Evolutionary conservation across 2,888 invertebrate species (phyloP), one percentile per base, ranked within the genome.

Genomic region (Graphium colonna): DNA sequence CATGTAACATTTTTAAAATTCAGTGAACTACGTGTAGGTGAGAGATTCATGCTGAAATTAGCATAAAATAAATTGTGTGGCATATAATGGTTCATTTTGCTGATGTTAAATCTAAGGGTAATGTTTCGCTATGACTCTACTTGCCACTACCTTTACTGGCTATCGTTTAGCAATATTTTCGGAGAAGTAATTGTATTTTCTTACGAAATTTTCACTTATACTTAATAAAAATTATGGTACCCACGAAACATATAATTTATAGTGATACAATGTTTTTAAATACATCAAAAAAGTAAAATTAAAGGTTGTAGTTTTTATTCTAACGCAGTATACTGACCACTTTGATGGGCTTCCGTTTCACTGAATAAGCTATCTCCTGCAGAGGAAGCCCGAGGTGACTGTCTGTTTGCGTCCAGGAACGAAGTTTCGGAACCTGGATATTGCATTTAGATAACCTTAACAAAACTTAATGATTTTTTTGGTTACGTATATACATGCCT

Each of bases 81-180:
- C 88, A 86, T 82, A 84, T 64, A 73, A 85, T 73, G 74, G 70
- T 71, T 68, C 71, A 65, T 69, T 72, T 62, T 64, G 77, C 74
- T 75, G 59, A 72, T 65, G 72, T 76, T 79, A 81, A 74, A 79
- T 78, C 70, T 64, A 83, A 72, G 87, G 87, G 87, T 88, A 89
- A 89, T 75, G 88, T 89, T 88, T 89, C 88, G 88, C 88, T 82
- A 84, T 87, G 88, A 89, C 81, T 85, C 86, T 84, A 87, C 84
- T 82, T 86, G 87, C 88, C 87, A 89, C 86, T 86, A 86, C 82
- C 21, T 69, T 68, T 62, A 79, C 74, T 75, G 79, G 82, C 15
- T 21, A 21, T 21, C 21, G 21, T 21, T 5, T 21, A 21, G 21
- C 21, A 21, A 21, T 5, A 21, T 21, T 21, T 21, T 21, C 2